Percentiles rank a stretch among this genome's conserved stretches.
phyloP scores from a whole-genome alignment of 2,888 invertebrate genomes.

The Theretra japonica region DNA sequence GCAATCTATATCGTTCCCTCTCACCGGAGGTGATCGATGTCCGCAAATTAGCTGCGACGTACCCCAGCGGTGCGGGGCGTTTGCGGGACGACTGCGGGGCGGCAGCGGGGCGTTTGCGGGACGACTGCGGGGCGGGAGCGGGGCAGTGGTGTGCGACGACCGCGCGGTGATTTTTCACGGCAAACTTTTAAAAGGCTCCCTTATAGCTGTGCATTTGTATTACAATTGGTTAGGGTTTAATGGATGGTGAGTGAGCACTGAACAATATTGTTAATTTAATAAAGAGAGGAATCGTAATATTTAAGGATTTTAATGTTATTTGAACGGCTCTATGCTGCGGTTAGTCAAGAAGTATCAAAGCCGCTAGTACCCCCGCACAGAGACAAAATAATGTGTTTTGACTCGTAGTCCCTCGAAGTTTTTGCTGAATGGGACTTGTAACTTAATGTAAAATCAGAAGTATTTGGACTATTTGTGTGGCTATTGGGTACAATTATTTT shows the following conservation, averaged over 20 bases:
- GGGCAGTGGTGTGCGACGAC: conserved; percentile 33
- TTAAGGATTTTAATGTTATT: not conserved
- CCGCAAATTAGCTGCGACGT: conserved; percentile 66
- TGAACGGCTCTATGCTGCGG: not conserved
- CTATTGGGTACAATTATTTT: too few species aligned
- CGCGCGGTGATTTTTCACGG: conserved; percentile 63
- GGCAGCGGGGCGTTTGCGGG: not conserved
- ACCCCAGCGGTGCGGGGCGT: conserved; percentile 39
- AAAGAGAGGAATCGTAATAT: not conserved
- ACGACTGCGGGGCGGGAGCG: not conserved
- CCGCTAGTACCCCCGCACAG: too few species aligned
- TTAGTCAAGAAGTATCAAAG: too few species aligned
- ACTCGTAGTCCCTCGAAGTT: too few species aligned
- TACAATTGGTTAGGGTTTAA: conserved; percentile 4
- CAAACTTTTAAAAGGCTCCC: conserved; percentile 66
- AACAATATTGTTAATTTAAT: not conserved
- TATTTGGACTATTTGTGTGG: too few species aligned
- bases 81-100: not conserved
- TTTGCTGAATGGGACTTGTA: too few species aligned
- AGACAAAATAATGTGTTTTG: too few species aligned
- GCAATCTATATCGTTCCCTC: conserved; percentile 37
- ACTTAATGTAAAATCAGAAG: too few species aligned
- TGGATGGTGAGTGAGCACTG: not conserved
- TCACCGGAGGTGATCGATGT: conserved; percentile 59
- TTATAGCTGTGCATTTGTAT: conserved; percentile 51